These are phyloP conservation scores for Syngnathus typhle DNA, from an alignment of 2,113 vertebrate species.

Conservation along the genomic window DNA sequence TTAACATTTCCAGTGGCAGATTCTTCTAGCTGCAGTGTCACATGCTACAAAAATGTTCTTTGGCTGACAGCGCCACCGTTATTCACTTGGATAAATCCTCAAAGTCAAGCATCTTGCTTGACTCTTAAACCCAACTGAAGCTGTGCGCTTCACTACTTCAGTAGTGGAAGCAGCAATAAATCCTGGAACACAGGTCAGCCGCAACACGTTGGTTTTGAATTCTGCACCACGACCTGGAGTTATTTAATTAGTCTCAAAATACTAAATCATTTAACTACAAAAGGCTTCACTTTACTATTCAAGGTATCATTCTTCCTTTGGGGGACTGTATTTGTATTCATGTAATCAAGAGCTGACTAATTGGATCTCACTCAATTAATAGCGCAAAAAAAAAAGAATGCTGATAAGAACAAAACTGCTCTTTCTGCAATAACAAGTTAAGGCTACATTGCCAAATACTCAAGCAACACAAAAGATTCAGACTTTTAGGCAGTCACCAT, in stretches of 20 bases:
- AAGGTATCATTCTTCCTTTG: conserved; percentile 1
- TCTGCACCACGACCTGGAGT: neutral
- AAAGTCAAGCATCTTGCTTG: neutral
- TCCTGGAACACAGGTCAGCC: neutral
- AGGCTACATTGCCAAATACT: conserved; percentile 1
- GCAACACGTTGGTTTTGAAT: neutral
- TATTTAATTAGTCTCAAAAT: neutral
- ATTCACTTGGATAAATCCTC: neutral
- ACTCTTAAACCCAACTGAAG: conserved; percentile 1
- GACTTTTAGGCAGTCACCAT: conserved; percentile 13
- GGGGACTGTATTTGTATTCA: neutral
- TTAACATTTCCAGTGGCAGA: no score
- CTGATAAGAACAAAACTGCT: neutral
- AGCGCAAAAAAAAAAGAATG: neutral
- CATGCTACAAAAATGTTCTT: neutral
- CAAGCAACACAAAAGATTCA: conserved; percentile 13
- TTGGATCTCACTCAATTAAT: conserved; percentile 1
- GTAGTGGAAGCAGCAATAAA: neutral
- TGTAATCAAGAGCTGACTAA: conserved; percentile 1
- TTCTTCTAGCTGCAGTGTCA: neutral
- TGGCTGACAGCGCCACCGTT: neutral
- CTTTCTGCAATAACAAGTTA: neutral
- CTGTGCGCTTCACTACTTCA: neutral
- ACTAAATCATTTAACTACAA: neutral
- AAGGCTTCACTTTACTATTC: neutral